Evolutionary conservation across 2,113 vertebrate genomes (phyloP).

Genomic region (Naja naja): DNA sequence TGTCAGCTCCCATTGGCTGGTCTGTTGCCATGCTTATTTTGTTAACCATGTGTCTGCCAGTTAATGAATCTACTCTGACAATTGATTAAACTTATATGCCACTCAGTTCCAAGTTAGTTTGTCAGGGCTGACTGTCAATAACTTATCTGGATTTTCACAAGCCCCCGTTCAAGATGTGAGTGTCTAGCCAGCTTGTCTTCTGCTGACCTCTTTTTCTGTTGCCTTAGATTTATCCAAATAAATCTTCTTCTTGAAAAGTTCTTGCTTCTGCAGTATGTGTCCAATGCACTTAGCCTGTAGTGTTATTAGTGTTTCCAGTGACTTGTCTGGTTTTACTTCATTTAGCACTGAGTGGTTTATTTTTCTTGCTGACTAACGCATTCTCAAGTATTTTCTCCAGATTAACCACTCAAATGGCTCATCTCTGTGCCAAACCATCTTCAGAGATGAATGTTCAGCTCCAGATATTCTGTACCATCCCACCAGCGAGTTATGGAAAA

Average conservation of each 20-base stretch:
- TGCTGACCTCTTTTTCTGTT: background rate
- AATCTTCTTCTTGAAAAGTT: background rate
- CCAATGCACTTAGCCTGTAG: background rate
- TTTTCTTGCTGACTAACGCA: background rate
- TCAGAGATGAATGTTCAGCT: background rate
- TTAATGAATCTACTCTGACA: too few relatives aligned
- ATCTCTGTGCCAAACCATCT: background rate
- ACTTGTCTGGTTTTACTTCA: background rate
- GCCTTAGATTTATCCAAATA: background rate
- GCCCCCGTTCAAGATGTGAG: background rate
- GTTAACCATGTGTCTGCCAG: too few relatives aligned
- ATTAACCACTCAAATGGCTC: background rate
- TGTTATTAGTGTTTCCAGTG: background rate
- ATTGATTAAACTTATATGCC: background rate
- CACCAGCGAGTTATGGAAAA: background rate
- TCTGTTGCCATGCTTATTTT: too few relatives aligned
- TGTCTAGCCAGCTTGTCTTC: background rate
- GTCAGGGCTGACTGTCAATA: background rate
- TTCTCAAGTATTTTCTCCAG: background rate
- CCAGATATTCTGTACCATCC: background rate
- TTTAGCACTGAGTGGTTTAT: background rate
- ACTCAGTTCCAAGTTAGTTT: background rate
- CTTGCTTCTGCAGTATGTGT: background rate
- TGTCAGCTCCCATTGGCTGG: too few relatives aligned
- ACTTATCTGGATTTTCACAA: background rate